phyloP scores from a whole-genome alignment of 1,140 invertebrate genomes.

The Drosophila eugracilis region DNA sequence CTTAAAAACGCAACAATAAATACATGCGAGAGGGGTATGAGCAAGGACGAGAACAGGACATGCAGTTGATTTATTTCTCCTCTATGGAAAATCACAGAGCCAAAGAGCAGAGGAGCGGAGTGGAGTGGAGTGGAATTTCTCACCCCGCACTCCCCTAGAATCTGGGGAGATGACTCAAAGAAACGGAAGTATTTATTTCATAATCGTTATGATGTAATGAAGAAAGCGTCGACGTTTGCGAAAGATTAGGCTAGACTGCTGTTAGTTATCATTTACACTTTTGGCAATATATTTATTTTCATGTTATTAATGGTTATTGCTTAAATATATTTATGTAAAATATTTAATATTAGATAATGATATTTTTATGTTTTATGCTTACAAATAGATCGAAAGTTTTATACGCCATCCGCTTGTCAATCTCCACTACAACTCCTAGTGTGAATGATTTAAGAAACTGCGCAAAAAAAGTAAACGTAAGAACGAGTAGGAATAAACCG shows the following conservation, averaged over 20 bases:
- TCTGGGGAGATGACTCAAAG: slow-evolving; percentile 41
- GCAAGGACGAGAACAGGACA: slow-evolving; percentile 61
- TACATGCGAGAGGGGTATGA: slow-evolving; percentile 48
- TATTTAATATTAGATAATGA: no score
- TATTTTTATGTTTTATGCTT: no score
- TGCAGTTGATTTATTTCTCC: slow-evolving; percentile 77
- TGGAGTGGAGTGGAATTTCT: slow-evolving; percentile 19
- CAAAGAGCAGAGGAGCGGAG: slow-evolving; percentile 14
- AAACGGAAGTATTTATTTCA: slow-evolving; percentile 81
- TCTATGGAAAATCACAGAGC: slow-evolving; percentile 56
- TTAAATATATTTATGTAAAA: no score
- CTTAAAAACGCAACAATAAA: slow-evolving; percentile 82
- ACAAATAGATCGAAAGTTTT: no score
- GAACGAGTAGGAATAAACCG: slow-evolving; percentile 45
- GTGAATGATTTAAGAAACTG: slow-evolving; percentile 52
- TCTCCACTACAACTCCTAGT: neutral
- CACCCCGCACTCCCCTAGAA: slow-evolving; percentile 15
- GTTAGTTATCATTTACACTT: slow-evolving; percentile 7
- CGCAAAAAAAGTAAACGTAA: slow-evolving; percentile 37
- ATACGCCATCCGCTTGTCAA: neutral
- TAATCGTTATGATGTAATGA: slow-evolving; percentile 76
- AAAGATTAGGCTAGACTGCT: slow-evolving; percentile 11
- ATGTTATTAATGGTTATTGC: no score
- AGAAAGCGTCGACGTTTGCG: slow-evolving; percentile 41
- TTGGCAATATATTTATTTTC: no score